Base-by-base conservation (phyloP, 2,888 invertebrate species). In the Nyleta sp. region DNA sequence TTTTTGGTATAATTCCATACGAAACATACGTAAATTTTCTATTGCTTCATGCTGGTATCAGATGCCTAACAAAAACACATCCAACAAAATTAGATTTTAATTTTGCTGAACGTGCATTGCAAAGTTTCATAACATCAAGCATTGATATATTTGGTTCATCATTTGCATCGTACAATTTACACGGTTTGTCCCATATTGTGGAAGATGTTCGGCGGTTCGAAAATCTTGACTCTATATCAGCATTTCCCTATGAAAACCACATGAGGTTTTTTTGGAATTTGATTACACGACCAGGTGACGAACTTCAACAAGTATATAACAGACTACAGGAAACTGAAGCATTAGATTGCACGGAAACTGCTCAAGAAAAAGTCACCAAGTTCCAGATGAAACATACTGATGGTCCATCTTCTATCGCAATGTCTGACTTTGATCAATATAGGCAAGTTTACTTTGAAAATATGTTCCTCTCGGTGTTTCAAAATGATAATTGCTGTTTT, bases 91-190 rank as follows among this genome's bases (percentile, higher is more conserved):
- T 33, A 2, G 55, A 75, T 50, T 48, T 81, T 15, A 13, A 42
- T 3, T 80, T 73, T 67, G 64, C 74, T 13, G 44, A 76, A 20
- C 11, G 13, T 7, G 31, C 52, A 1, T 10, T 68, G 6, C 15
- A 24, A 11, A 20, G 10, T 1, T 55, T 68, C 15, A 38, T 68
- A n/a, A 46, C 1, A 15, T 7, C 33, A 13, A 28, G 24, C 31
- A 38, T 55, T 11, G 8, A 35, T 38, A 28, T 81, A n/a, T 86
- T 85, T 65, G 81, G 82, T n/a, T 13, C 18, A 4, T 24, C 71
- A 7, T 81, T 80, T 52, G 50, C 83, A 10, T 77, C 83, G 0
- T 85, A 87, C 59, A 86, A 86, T 74, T 50, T 86, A 13, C 86
- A 87, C 60, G 59, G 28, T 28, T 28, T 28, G 6, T 2, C 28